Percentiles rank a stretch among this genome's conserved stretches.
phyloP scores from a whole-genome alignment of 2,113 vertebrate genomes.

The Cettia cetti region DNA sequence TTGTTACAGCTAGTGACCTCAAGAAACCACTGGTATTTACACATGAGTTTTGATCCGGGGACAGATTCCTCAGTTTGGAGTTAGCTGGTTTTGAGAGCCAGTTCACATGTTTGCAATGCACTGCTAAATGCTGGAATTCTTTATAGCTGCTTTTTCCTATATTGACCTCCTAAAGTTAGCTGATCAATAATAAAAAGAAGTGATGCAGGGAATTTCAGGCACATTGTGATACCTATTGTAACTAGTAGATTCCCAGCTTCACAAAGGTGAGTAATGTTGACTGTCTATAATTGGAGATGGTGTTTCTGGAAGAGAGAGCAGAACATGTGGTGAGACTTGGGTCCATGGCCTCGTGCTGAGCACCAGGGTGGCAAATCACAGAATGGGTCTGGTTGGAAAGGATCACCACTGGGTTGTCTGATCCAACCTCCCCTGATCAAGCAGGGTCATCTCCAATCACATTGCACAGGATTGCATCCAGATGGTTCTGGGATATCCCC shows the following conservation, averaged over 20 bases:
- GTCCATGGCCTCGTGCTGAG: rapidly evolving
- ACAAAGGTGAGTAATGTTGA: background rate
- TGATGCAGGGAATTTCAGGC: background rate
- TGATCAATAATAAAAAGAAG: background rate
- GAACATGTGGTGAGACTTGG: background rate
- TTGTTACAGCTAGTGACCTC: background rate
- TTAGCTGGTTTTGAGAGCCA: background rate
- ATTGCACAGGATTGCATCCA: background rate
- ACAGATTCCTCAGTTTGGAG: background rate
- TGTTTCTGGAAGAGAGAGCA: background rate
- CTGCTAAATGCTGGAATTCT: background rate
- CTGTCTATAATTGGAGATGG: background rate
- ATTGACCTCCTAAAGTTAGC: background rate
- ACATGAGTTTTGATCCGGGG: background rate
- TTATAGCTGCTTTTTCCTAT: background rate
- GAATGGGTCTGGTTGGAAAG: background rate
- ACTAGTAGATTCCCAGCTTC: background rate
- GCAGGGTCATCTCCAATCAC: background rate
- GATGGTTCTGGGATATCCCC: background rate
- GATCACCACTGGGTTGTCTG: background rate
- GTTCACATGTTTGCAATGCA: background rate
- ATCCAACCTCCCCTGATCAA: background rate
- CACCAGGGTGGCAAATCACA: background rate
- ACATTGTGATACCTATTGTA: background rate
- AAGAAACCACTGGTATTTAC: background rate